phyloP scores from a whole-genome alignment of 2,113 vertebrate species.

The Calyptommatus sinebrachiatus region DNA sequence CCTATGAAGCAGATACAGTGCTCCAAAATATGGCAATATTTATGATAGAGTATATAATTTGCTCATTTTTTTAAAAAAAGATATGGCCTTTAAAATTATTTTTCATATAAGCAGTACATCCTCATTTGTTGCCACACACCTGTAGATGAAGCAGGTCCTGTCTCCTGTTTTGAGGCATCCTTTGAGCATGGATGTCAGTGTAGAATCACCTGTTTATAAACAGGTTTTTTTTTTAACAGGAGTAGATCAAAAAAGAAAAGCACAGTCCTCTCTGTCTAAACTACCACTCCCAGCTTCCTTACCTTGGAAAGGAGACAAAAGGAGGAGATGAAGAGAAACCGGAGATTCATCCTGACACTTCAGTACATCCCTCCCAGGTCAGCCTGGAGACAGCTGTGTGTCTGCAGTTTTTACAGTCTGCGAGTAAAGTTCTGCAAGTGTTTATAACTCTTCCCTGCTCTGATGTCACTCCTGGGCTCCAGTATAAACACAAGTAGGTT shows the following conservation, averaged over 20 bases:
- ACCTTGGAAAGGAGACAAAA: conserved; percentile 69
- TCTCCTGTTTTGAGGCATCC: not conserved
- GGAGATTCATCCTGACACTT: conserved; percentile 60
- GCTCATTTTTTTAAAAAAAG: not conserved
- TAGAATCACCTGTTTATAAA: not conserved
- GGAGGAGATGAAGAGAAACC: conserved; percentile 59
- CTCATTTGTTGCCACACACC: not conserved
- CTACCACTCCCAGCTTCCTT: conserved; percentile 49
- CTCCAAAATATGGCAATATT: not conserved
- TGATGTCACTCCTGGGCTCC: conserved; percentile 72
- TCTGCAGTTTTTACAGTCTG: conserved; percentile 58
- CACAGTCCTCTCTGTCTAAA: not conserved
- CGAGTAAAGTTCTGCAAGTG: conserved; percentile 55
- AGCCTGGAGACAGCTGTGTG: conserved; percentile 47
- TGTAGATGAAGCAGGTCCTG: not conserved
- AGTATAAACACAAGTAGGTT: conserved; percentile 71
- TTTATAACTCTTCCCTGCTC: conserved; percentile 68
- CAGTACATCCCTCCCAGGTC: conserved; percentile 58
- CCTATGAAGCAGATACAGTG: not conserved
- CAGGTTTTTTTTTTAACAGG: not conserved
- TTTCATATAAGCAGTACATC: not conserved
- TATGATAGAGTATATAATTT: not conserved
- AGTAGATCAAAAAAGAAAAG: not conserved
- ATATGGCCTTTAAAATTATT: not conserved
- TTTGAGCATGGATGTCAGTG: not conserved